phyloP scores from a whole-genome alignment of 2,888 invertebrate species.

The Xestoiulus laeticollis region DNA sequence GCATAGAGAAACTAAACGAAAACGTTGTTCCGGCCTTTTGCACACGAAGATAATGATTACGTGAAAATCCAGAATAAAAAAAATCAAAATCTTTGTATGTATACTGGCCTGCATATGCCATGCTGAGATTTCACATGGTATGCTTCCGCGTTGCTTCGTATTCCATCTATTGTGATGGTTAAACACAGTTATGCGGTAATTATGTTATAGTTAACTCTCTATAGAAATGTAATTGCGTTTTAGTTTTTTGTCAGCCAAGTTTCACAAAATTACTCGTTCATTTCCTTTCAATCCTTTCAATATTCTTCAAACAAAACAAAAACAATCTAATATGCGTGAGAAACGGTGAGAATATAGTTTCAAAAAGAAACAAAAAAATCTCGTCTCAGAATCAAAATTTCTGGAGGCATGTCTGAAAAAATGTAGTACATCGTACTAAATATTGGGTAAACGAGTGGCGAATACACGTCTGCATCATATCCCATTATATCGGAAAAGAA shows the following conservation, averaged over 20 bases:
- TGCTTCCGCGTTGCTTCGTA: not conserved
- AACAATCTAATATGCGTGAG: not conserved
- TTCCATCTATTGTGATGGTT: not conserved
- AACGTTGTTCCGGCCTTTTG: conserved; percentile 29
- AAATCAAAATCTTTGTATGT: not conserved
- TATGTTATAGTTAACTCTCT: not conserved
- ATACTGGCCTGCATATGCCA: not conserved
- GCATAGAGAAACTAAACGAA: conserved; percentile 16
- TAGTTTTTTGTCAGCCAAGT: conserved; percentile 12
- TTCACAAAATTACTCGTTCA: not conserved
- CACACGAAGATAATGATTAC: conserved; percentile 35
- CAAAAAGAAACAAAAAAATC: not conserved
- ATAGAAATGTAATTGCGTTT: not conserved
- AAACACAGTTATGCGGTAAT: not conserved
- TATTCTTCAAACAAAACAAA: not conserved
- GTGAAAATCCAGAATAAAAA: not conserved
- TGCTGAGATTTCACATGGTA: not conserved
- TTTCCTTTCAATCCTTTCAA: not conserved
- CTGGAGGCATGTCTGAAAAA: not conserved
- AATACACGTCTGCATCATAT: not conserved
- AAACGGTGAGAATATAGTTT: not conserved
- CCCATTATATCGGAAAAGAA: not conserved
- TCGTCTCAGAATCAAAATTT: not conserved
- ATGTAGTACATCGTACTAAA: not conserved
- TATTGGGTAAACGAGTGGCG: not conserved